Conservation (phyloP, 2,797 vertebrate species). For the Sitta carolinensis region DNA sequence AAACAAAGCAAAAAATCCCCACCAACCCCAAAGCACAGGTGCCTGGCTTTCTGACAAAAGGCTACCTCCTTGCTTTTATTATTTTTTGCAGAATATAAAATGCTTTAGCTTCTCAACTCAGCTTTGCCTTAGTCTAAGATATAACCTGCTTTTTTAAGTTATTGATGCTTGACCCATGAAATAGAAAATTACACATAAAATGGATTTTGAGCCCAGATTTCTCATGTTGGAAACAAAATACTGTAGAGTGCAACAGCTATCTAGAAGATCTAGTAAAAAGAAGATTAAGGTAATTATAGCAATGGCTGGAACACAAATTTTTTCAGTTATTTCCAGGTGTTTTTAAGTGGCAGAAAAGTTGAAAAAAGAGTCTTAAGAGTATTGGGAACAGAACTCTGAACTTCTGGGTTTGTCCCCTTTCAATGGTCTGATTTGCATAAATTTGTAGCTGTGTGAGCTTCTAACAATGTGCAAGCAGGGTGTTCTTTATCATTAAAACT, state of each 20-base stretch:
- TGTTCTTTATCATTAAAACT: neutral
- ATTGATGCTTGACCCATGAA: neutral
- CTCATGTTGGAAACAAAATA: neutral
- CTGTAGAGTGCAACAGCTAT: too few species aligned
- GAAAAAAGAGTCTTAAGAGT: neutral
- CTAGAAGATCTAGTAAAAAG: neutral
- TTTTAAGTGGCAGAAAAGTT: neutral
- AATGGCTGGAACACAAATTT: neutral
- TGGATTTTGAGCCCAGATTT: neutral
- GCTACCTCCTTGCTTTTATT: neutral
- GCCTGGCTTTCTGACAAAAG: neutral
- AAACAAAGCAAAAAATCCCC: too few species aligned
- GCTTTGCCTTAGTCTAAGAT: constrained; percentile 3
- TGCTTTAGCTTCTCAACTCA: neutral
- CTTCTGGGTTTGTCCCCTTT: neutral
- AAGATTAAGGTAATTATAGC: neutral
- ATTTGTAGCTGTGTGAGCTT: neutral
- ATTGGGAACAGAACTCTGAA: neutral
- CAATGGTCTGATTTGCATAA: neutral
- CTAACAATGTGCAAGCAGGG: neutral
- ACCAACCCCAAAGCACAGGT: neutral
- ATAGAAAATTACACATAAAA: neutral
- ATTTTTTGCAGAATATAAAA: neutral
- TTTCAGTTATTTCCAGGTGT: neutral
- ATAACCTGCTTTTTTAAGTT: neutral